Conservation (phyloP, 1,140 invertebrate species). For the Samia ricini region DNA sequence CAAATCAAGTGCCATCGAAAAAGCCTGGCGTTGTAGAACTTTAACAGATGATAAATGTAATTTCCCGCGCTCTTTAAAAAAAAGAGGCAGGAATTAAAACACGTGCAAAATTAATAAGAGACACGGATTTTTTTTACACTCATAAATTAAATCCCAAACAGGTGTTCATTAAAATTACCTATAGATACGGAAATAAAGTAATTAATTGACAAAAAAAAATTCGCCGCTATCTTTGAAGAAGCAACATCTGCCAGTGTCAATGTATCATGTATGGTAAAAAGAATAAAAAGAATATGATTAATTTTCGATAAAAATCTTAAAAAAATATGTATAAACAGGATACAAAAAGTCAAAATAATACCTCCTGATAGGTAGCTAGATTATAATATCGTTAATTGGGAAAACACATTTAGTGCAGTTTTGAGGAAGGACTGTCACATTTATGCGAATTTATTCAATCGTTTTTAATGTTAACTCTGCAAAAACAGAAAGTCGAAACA, state of each 20-base stretch:
- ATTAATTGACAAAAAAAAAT: neutral
- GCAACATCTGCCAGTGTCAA: neutral
- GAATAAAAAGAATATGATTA: neutral
- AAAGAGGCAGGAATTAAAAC: neutral
- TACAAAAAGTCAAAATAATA: no score
- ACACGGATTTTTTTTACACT: neutral
- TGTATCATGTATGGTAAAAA: neutral
- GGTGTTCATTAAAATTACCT: neutral
- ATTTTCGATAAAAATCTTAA: neutral
- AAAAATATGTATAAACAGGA: no score
- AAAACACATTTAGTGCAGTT: no score
- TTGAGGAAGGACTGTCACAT: no score
- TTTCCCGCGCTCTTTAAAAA: slow-evolving; percentile 2
- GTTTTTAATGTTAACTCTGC: no score
- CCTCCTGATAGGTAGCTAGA: no score
- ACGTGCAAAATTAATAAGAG: neutral
- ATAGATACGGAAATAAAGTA: neutral
- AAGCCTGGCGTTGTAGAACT: neutral
- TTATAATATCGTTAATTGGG: no score
- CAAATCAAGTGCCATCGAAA: no score
- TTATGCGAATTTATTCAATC: no score
- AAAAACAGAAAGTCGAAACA: no score
- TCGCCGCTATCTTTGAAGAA: neutral
- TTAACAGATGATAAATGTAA: slow-evolving; percentile 1
- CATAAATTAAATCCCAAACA: neutral